Evolutionary conservation across 1,140 invertebrate species (phyloP).

Genomic region (Colletes gigas): DNA sequence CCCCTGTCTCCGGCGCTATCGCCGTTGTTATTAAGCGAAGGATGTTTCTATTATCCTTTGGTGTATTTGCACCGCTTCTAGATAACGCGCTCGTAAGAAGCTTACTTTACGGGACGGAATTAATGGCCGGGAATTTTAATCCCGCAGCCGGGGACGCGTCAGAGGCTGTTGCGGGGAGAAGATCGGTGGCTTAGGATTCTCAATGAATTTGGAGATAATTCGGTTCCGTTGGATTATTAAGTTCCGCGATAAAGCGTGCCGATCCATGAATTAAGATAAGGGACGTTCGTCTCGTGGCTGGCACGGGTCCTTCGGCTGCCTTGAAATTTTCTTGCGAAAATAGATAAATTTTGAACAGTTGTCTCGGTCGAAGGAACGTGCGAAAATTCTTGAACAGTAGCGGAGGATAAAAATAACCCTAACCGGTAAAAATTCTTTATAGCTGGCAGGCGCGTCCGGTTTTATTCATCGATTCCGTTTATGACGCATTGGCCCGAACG

Average conservation of each 20-base stretch:
- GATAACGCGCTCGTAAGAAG: slow-evolving; percentile 42
- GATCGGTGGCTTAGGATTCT: background rate
- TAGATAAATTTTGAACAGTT: no score
- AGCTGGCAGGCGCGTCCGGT: background rate
- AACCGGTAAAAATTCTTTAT: no score
- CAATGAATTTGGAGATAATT: background rate
- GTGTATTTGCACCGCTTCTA: slow-evolving; percentile 28
- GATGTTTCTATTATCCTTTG: slow-evolving; percentile 52
- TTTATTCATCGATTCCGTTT: slow-evolving; percentile 4
- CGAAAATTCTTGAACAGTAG: no score
- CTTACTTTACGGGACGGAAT: slow-evolving; percentile 30
- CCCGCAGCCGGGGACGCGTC: background rate
- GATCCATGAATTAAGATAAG: slow-evolving; percentile 10
- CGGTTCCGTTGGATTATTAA: background rate
- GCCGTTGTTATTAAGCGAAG: slow-evolving; percentile 43
- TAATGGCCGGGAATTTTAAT: slow-evolving; percentile 29
- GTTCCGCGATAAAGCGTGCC: background rate
- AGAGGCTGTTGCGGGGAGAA: no score
- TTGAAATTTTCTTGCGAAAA: no score
- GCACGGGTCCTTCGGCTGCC: no score
- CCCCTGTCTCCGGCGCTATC: slow-evolving; percentile 36
- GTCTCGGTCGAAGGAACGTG: no score
- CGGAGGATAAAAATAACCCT: no score
- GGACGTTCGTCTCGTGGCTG: background rate
- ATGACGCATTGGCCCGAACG: no score